Evolutionary conservation across 2,888 invertebrate genomes (phyloP), one percentile per base, ranked within the genome.

Genomic region (Lasioglossum lativentre): DNA sequence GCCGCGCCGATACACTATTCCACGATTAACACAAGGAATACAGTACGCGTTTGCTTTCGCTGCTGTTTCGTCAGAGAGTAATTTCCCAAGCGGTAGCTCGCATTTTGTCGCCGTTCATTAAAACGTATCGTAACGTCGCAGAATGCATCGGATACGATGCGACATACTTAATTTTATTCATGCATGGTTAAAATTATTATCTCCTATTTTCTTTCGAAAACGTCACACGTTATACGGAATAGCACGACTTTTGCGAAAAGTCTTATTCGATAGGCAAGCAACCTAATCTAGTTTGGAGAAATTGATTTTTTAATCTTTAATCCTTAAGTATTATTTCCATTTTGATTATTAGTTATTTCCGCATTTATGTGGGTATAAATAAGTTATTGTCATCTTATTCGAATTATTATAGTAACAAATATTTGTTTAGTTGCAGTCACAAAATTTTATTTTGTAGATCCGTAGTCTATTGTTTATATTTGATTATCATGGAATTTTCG

Each of bases 1-100:
- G 68, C 52, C 79, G 74, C 75, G 68, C 52, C 79, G 74, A 74
- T 66, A 75, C 68, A 40, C 68, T 70, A 56, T 74, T 73, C 70
- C 71, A 72, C 78, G 45, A 78, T 72, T 78, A 47, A 27, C 81
- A 40, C 19, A 30, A 66, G 56, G 19, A 34, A 56, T 30, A 30
- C 16, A 38, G 59, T 10, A 38, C 42, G 52, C 71, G 68, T 78
- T 78, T 52, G 56, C 78, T 56, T 70, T 77, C 56, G 27, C 52
- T 12, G 23, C n/a, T 56, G 78, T 73, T 82, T 72, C n/a, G 40
- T 59, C 42, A 42, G 16, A 52, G 40, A 16, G 34, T 42, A 34
- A 42, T 77, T 66, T 76, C 38, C 27, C 34, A 16, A 30, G 23
- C 27, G 76, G 27, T 10, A 27, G 63, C 10, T 63, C 63, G n/a